Percentiles rank a stretch among this genome's conserved stretches.
Conservation (phyloP, 1,140 invertebrate genomes). For the Hycleus cichorii region DNA sequence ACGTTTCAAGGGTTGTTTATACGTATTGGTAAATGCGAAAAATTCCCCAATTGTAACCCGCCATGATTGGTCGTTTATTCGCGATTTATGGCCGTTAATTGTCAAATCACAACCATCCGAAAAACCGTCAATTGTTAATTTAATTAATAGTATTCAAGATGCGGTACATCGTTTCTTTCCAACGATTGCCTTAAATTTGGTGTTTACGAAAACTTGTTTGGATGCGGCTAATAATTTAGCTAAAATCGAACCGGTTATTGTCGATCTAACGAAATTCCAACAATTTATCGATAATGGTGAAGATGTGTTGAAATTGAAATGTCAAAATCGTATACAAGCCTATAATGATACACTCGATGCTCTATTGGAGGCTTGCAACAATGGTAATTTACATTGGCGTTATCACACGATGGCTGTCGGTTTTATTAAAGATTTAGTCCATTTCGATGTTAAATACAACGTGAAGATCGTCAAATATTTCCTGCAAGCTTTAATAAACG, state of each 20-base stretch:
- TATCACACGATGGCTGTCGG: conserved; percentile 66
- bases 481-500: conserved; percentile 61
- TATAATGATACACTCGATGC: conserved; percentile 58
- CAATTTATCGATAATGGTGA: conserved; percentile 42
- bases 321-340: conserved; percentile 43
- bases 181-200: conserved; percentile 51
- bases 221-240: conserved; percentile 46
- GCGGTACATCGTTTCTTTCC: conserved; percentile 45
- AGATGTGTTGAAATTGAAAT: conserved; percentile 39
- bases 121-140: conserved; percentile 67
- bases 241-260: conserved; percentile 27
- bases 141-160: conserved; percentile 58
- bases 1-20: conserved; percentile 72
- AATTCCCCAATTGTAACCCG: conserved; percentile 55
- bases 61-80: conserved; percentile 68
- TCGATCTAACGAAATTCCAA: conserved; percentile 34
- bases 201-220: conserved; percentile 49
- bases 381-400: conserved; percentile 73
- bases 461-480: conserved; percentile 58
- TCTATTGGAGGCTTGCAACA: conserved; percentile 55
- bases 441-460: conserved; percentile 61
- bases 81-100: conserved; percentile 66
- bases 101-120: conserved; percentile 67
- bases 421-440: conserved; percentile 62
- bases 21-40: conserved; percentile 63